Evolutionary conservation across 2,888 invertebrate species (phyloP), one percentile per base, ranked within the genome.

Genomic region (Spodoptera picta): DNA sequence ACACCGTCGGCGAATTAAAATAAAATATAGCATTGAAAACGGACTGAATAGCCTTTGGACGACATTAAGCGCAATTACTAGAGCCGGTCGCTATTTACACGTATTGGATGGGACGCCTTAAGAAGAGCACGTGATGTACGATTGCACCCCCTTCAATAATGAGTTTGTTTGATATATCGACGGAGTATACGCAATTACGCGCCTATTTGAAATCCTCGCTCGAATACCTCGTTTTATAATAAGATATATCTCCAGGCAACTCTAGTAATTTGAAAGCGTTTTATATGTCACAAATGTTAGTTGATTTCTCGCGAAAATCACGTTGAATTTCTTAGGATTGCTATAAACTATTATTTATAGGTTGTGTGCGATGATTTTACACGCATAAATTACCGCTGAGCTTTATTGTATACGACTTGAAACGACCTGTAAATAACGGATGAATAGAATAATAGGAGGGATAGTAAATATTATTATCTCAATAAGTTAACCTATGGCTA

Each of bases 11-110:
- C 84, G 90, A 90, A 90, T 90, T 90, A 91, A 90, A 91, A 89
- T 88, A 88, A 84, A 90, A 92, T 90, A 90, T 89, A 83, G 88
- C 89, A 90, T 91, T 91, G 90, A 89, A 90, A 90, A 89, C 80
- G 87, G 78, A 80, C 89, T 90, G 91, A 90, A 91, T 91, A 90
- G 91, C 90, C 92, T 87, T 88, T 88, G 83, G 91, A 90, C 84
- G 85, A 87, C 88, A 90, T 92, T 91, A 91, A 87, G 86, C 79
- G 86, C 91, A 92, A 92, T 92, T 91, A 92, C 90, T 89, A 88
- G 87, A 83, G 82, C 76, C 73, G 67, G 71, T 70, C 79, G 85
- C 86, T 83, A 87, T 90, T 89, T 89, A 87, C 89, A 87, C 80
- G 88, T 86, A 83, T 82, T 79, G 79, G 80, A 78, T 77, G 79